These are phyloP conservation scores for Chaunax sp. DNA, from an alignment of 2,797 vertebrate species.

Conservation along the genomic window DNA sequence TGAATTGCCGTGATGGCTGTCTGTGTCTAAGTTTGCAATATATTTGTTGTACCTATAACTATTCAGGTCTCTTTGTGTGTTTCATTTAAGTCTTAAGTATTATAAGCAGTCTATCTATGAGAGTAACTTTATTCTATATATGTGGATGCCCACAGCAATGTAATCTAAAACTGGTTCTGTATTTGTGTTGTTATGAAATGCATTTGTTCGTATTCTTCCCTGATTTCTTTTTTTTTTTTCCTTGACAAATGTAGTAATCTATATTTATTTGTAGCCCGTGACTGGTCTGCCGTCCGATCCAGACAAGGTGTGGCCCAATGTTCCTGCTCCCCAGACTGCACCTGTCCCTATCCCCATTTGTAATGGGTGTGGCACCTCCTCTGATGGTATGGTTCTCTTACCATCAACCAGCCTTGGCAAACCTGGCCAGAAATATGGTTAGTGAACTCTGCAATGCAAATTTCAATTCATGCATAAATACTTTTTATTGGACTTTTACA, in stretches of 20 bases:
- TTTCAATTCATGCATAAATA: background rate
- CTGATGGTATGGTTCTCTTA: conserved; percentile 85
- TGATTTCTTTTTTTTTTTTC: background rate
- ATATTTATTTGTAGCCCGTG: conserved; percentile 78
- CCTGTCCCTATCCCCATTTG: conserved; percentile 88
- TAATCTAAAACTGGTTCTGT: conserved; percentile 1
- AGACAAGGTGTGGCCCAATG: conserved; percentile 91
- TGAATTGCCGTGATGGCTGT: too few species aligned
- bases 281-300: conserved; percentile 85
- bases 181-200: background rate
- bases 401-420: conserved; percentile 84
- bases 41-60: too few species aligned
- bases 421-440: conserved; percentile 87
- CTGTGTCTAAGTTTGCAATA: too few species aligned
- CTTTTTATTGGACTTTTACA: background rate
- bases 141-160: background rate
- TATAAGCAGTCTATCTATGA: too few species aligned
- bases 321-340: conserved; percentile 87
- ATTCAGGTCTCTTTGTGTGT: too few species aligned
- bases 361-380: conserved; percentile 91
- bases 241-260: conserved; percentile 5
- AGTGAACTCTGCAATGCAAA: conserved; percentile 23
- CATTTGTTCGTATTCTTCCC: background rate
- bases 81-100: too few species aligned
- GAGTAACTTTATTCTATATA: background rate